Base-by-base conservation (phyloP, 1,140 invertebrate species). In the Zaprionus vittiger region DNA sequence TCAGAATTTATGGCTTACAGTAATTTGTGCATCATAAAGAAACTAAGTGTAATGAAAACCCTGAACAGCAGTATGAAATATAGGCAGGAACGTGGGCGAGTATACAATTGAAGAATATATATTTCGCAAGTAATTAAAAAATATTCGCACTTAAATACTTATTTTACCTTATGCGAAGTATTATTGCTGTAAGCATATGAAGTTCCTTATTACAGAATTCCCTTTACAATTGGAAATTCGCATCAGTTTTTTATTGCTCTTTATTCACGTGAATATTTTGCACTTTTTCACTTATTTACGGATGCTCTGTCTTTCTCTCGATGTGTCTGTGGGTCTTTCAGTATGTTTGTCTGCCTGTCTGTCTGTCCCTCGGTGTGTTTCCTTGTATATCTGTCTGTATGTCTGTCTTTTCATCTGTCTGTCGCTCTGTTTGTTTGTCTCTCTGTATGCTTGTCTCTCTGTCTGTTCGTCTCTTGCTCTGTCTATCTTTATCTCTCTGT, bases 1-100 rank as follows among this genome's bases (percentile, higher is more conserved):
- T 14, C 54, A 26, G n/a, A 24, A 56, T n/a, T 55, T 55, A 26
- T 55, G n/a, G 41, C 41, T 44, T 44, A 44, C 41, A 44, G 41
- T 44, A 44, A 44, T 44, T 47, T 47, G 41, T 47, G 41, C n/a
- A 47, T 47, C 17, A 47, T 47, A 47, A 47, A 9, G 41, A 20
- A 47, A 17, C 17, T 47, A 17, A 47, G 41, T 47, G 41, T 7
- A 17, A 17, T 47, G n/a, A 17, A 17, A 47, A 17, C 7, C n/a
- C 6, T 1, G 41, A 24, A 22, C 6, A 49, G 47, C 17, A 49
- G 7, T 9, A 49, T 6, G 22, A 55, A 28, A 28, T 24, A 15
- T 37, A 15, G 14, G 26, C 26, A 6, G 26, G 9, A 34, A 9
- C 11, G 37, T 38, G 37, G 4, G n/a, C 2, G n/a, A 1, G n/a